Evolutionary conservation across 30 jellyfish, hydroid and myxozoan species (phyloP).

Genomic region (Cassiopea xamachana): DNA sequence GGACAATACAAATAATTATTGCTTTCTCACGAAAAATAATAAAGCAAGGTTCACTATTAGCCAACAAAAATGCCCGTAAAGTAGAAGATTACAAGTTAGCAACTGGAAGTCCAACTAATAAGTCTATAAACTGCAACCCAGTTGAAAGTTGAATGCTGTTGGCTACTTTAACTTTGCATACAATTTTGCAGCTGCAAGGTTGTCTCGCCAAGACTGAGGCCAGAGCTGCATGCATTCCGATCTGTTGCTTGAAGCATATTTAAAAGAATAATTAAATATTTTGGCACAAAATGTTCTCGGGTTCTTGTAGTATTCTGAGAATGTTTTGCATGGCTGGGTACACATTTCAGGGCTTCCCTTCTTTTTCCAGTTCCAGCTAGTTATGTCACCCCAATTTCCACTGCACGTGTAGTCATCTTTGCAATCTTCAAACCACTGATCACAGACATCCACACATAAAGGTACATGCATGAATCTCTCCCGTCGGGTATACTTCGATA

Average conservation of each 20-base stretch:
- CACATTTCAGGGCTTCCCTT: constrained; percentile 93
- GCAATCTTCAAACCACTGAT: constrained; percentile 93
- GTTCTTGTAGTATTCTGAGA: constrained; percentile 74
- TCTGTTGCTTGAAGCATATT: constrained; percentile 59
- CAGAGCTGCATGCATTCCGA: constrained; percentile 73
- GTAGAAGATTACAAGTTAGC: too few relatives aligned
- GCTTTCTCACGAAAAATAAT: too few relatives aligned
- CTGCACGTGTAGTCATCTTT: constrained; percentile 90
- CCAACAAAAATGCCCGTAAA: too few relatives aligned
- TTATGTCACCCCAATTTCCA: constrained; percentile 86
- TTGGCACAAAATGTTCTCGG: constrained; percentile 84
- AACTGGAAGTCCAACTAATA: too few relatives aligned
- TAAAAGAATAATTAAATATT: too few relatives aligned
- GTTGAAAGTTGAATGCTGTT: too few relatives aligned
- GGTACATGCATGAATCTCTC: constrained; percentile 87
- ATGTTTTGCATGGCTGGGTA: constrained; percentile 89
- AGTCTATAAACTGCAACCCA: too few relatives aligned
- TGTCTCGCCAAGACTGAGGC: constrained; percentile 67
- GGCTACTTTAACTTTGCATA: constrained; percentile 16
- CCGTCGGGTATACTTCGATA: constrained; percentile 45
- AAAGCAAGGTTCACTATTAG: too few relatives aligned
- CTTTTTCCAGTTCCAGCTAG: constrained; percentile 85
- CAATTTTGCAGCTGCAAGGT: constrained; percentile 34
- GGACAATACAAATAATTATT: too few relatives aligned
- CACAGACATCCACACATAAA: constrained; percentile 88